These are phyloP conservation scores for Chrysomallon squamiferum DNA, from an alignment of 1,140 invertebrate genomes.

Conservation along the genomic window DNA sequence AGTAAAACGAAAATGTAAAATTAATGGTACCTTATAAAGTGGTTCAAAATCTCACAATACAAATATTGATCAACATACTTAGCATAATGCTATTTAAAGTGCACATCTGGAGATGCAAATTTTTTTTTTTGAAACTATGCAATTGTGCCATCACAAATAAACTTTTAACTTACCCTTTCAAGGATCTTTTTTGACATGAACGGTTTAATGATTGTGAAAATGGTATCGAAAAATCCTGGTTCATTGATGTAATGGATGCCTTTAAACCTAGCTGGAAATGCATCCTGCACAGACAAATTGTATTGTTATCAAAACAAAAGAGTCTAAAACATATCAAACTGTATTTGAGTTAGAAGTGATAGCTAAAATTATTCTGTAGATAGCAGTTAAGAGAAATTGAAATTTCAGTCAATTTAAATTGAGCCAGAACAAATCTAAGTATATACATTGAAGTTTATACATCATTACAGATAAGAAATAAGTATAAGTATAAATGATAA, in stretches of 20 bases:
- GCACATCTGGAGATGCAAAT: too few species aligned
- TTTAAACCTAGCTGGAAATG: constrained; percentile 73
- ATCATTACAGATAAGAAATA: too few species aligned
- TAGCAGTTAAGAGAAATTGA: not conserved
- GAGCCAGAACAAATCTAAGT: too few species aligned
- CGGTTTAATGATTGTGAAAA: constrained; percentile 79
- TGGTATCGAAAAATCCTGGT: constrained; percentile 77
- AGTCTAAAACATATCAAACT: constrained; percentile 26
- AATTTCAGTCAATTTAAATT: not conserved
- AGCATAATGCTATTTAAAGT: too few species aligned
- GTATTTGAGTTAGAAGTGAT: constrained; percentile 38
- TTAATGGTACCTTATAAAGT: too few species aligned
- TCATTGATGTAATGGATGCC: constrained; percentile 80
- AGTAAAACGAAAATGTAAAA: too few species aligned
- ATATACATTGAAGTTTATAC: too few species aligned
- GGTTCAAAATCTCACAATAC: too few species aligned
- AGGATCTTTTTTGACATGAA: constrained; percentile 74
- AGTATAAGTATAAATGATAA: too few species aligned
- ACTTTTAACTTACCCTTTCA: constrained; percentile 51
- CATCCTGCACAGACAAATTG: constrained; percentile 68
- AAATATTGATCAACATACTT: too few species aligned
- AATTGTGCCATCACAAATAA: too few species aligned
- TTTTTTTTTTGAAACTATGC: too few species aligned
- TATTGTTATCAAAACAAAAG: not conserved
- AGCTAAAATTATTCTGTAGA: constrained; percentile 27